These are phyloP conservation scores for Battus philenor DNA, from an alignment of 1,140 invertebrate genomes.

Conservation along the genomic window DNA sequence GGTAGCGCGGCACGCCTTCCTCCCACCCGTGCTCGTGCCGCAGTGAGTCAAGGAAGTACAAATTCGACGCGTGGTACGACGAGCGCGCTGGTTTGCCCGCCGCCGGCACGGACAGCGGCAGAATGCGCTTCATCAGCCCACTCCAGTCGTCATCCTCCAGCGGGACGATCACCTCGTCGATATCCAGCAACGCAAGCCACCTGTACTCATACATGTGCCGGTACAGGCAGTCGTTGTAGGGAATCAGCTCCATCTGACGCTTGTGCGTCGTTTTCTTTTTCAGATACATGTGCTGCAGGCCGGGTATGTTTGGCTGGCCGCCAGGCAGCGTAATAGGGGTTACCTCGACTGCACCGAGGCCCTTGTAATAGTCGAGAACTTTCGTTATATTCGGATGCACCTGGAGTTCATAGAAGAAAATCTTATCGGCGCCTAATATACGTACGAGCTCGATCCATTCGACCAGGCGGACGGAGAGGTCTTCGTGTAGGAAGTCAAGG, in stretches of 20 bases:
- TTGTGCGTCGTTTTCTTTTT: constrained; percentile 94
- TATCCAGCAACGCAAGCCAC: constrained; percentile 93
- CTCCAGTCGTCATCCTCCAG: constrained; percentile 86
- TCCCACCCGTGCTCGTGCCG: constrained; percentile 88
- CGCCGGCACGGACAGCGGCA: constrained; percentile 84
- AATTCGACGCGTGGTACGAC: constrained; percentile 94
- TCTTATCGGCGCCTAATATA: constrained; percentile 92
- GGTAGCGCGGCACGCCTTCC: constrained; percentile 89
- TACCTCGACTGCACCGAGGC: constrained; percentile 85
- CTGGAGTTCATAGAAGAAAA: constrained; percentile 94
- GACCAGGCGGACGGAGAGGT: constrained; percentile 91
- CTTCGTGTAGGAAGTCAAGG: constrained; percentile 93
- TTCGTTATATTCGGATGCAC: constrained; percentile 94
- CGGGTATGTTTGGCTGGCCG: constrained; percentile 92
- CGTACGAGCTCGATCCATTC: constrained; percentile 95
- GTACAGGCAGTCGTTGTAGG: constrained; percentile 98
- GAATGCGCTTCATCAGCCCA: constrained; percentile 85
- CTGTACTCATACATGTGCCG: constrained; percentile 94
- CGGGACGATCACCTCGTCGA: constrained; percentile 97
- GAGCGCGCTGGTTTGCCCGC: constrained; percentile 83
- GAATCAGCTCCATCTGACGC: constrained; percentile 95
- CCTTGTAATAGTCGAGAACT: constrained; percentile 88
- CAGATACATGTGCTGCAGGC: constrained; percentile 91
- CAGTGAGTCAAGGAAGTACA: constrained; percentile 96
- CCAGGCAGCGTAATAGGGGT: constrained; percentile 93